Base-by-base conservation (phyloP, 1,140 invertebrate species). In the Tenebrio molitor region DNA sequence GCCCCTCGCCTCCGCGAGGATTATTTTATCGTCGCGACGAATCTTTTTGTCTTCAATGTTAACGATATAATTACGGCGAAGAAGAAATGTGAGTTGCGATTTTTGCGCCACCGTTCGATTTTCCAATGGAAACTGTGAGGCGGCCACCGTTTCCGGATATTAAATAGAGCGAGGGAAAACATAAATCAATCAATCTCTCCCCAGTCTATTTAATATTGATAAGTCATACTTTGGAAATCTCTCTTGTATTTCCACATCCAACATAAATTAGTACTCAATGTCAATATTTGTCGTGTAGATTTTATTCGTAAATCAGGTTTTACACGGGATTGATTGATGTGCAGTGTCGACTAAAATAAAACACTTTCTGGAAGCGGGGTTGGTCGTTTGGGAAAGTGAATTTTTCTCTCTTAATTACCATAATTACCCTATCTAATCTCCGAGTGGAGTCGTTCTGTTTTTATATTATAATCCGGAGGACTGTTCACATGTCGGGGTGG, bases 171-270 rank as follows among this genome's bases (percentile, higher is more conserved):
- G 17, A 50, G 17, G 44, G 44, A 50, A 50, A 50, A 50, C 16
- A 50, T 50, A 21, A 44, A 50, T 50, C 17, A 21, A 50, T 50
- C 17, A 21, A 50, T 50, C 16, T 21, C 8, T 19, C 17, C 44
- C 44, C n/a, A n/a, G 10, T 21, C 17, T 50, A 23, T 50, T 50
- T 21, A 50, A 50, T 50, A 50, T 50, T 21, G 15, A 44, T 44
- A 44, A 44, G 44, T 50, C 44, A 50, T 21, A 50, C 44, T 50
- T 50, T 50, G 4, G 2, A 50, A 50, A 50, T 50, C 44, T 50
- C 44, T 16, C 19, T n/a, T 10, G 4, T 46, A 17, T 46, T n/a
- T 19, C 16, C 14, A 16, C 15, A 44, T 44, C 21, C n/a, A 10
- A 19, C 44, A 8, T 50, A 8, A 50, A 50, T 50, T 50, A 17